phyloP scores from a whole-genome alignment of 2,888 invertebrate genomes.

The Lasioglossum malachurum region DNA sequence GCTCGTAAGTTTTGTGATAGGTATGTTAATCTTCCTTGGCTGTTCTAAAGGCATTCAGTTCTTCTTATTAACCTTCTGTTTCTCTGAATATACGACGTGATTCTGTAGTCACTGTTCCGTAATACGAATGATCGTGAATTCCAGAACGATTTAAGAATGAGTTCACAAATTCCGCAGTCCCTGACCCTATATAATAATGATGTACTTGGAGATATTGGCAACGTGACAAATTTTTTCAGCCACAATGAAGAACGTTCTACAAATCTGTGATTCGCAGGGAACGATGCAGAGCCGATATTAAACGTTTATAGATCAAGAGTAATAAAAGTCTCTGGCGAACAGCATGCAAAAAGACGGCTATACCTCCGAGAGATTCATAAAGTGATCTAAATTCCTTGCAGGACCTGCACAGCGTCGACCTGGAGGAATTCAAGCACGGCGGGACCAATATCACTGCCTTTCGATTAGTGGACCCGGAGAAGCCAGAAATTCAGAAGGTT shows the following conservation, averaged over 20 bases:
- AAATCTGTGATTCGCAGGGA: constrained; percentile 20
- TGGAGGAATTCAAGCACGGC: constrained; percentile 97
- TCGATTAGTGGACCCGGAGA: constrained; percentile 94
- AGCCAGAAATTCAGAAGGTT: constrained; percentile 91
- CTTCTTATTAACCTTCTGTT: no score
- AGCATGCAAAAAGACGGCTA: constrained; percentile 38
- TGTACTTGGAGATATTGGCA: constrained; percentile 2
- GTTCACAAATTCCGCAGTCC: not conserved
- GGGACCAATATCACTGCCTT: constrained; percentile 98
- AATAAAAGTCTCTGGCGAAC: constrained; percentile 52
- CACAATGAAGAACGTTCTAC: not conserved
- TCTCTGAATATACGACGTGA: no score
- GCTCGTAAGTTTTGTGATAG: no score
- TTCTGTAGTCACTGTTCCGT: no score
- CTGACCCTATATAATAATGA: not conserved
- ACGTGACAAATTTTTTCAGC: constrained; percentile 20
- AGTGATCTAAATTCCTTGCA: constrained; percentile 80
- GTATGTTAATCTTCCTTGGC: no score
- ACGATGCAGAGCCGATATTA: constrained; percentile 29
- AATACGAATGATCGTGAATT: not conserved
- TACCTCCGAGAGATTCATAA: constrained; percentile 51
- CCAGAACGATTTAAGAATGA: not conserved
- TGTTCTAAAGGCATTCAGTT: no score
- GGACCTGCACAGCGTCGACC: constrained; percentile 96
- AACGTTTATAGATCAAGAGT: constrained; percentile 22